Base-by-base conservation (phyloP, 2,888 invertebrate species). In the Lasioglossum calceatum region DNA sequence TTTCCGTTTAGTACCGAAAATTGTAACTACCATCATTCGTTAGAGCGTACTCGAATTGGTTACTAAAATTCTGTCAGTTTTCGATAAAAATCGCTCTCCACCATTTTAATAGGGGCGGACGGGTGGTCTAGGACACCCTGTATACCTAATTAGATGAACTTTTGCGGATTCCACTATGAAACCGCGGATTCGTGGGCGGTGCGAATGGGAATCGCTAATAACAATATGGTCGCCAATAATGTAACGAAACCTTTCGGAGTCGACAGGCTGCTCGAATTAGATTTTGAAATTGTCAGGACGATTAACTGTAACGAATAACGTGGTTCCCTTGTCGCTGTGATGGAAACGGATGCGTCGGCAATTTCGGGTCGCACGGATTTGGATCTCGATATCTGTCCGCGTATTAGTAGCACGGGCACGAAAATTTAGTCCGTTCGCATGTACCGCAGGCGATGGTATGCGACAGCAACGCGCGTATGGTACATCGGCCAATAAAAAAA, bases 251-350 rank as follows among this genome's bases (percentile, higher is more conserved):
- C 72, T 27, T 27, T 2, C 19, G 44, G 3, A 47, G 32, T 47
- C 19, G 42, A 42, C n/a, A 10, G 16, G 7, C 27, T 16, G 27
- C 5, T 42, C 19, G 42, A 76, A 61, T 76, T 61, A 76, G 76
- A 32, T 61, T 42, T 39, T 12, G 61, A 42, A 76, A 42, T 61
- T 76, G 61, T 76, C 61, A 42, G 76, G n/a, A 64, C 32, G 64
- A 39, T 58, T 75, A 75, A 75, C 75, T 58, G 58, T 75, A 76
- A 76, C 42, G 76, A 44, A 76, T 61, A 50, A 61, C 61, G 42
- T 32, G 61, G 27, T 76, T 61, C 39, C 42, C 19, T 42, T n/a
- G 76, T 64, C 32, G 76, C 27, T 27, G 27, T 61, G 76, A 76
- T 61, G 76, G 76, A 61, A 61, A 61, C 61, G 76, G 42, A 76